A percentile compares a stretch with the other conserved stretches of the same genome.
Evolutionary conservation across 35 echinoderm and acorn worm genomes (phyloP).

Genomic region (Apostichopus japonicus): DNA sequence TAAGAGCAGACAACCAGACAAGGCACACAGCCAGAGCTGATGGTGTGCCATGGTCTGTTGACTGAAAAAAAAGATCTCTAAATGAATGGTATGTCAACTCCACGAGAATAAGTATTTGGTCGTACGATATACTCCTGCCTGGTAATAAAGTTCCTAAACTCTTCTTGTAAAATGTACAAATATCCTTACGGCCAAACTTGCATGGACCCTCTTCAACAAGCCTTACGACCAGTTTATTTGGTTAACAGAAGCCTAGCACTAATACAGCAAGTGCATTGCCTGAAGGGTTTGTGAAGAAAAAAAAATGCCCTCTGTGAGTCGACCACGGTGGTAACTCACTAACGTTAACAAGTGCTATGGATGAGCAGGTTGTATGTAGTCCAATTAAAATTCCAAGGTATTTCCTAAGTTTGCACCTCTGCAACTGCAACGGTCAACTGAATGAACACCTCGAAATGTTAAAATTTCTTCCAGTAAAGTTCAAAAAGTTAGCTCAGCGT

Average conservation of each 20-base stretch:
- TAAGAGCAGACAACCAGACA: background rate
- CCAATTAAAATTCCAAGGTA: background rate
- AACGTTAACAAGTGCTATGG: background rate
- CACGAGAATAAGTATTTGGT: background rate
- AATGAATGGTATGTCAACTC: background rate
- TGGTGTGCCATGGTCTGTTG: constrained; percentile 25
- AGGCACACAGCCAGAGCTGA: background rate
- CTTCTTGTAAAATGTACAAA: background rate
- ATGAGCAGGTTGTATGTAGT: background rate
- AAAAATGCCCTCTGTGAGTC: background rate
- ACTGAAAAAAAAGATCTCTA: background rate
- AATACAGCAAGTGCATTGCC: background rate
- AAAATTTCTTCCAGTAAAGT: too few species aligned
- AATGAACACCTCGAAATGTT: too few species aligned
- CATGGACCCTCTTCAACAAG: background rate
- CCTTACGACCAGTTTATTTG: background rate
- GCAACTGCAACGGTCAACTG: too few species aligned
- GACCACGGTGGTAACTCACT: background rate
- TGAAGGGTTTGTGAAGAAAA: background rate
- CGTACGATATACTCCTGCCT: background rate
- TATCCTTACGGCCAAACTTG: background rate
- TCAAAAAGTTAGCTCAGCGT: too few species aligned
- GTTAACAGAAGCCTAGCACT: background rate
- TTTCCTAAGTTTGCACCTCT: background rate
- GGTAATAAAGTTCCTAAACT: background rate